Conservation (phyloP, 2,797 vertebrate species). For the Pantherophis alleghaniensis region DNA sequence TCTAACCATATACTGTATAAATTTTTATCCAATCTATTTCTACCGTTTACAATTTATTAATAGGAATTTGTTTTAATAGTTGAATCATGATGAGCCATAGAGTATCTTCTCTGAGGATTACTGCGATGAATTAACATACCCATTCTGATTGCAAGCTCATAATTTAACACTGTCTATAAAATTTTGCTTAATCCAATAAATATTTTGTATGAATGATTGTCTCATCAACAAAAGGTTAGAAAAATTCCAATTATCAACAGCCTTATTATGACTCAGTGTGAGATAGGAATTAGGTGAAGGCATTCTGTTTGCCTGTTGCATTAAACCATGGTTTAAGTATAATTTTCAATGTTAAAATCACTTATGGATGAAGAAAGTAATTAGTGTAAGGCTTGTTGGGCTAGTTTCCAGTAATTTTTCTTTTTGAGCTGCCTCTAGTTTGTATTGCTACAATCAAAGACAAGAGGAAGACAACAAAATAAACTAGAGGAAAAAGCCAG, state of each 20-base stretch:
- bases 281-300: not conserved
- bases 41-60: not conserved
- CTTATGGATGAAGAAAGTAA: not conserved
- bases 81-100: not conserved
- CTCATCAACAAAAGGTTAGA: not conserved
- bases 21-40: not conserved
- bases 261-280: not conserved
- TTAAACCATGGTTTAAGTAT: not conserved
- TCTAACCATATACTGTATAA: not conserved
- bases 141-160: not conserved
- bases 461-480: not conserved
- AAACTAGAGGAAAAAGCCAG: not conserved
- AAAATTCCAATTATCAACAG: not conserved
- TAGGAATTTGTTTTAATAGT: not conserved
- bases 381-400: not conserved
- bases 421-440: not conserved
- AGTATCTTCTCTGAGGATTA: not conserved
- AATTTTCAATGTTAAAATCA: not conserved
- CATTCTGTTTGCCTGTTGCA: not conserved
- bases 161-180: not conserved
- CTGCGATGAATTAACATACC: not conserved
- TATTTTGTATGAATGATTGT: not conserved
- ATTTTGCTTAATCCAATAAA: not conserved
- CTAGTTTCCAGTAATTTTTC: not conserved
- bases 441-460: not conserved